These are phyloP conservation scores for Dermochelys coriacea DNA, from an alignment of 2,797 vertebrate genomes.

Conservation along the genomic window DNA sequence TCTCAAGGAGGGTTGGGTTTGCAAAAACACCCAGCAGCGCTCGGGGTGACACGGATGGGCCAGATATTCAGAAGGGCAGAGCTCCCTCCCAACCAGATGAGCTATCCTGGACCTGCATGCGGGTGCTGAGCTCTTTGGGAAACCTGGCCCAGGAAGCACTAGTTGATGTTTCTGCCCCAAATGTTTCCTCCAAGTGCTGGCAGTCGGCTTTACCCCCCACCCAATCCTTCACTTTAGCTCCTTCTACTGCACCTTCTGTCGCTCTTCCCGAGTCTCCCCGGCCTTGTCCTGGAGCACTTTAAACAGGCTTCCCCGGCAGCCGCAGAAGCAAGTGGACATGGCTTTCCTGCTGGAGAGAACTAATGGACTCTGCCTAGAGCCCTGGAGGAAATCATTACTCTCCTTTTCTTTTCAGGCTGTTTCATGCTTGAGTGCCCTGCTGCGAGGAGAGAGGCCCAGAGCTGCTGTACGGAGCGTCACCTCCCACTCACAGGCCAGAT, in stretches of 20 bases:
- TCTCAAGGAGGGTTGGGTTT: neutral
- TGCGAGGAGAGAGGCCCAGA: constrained; percentile 22
- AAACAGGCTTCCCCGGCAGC: neutral
- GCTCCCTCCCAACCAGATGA: neutral
- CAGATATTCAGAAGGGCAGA: neutral
- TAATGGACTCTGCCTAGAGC: neutral
- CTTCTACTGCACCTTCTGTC: neutral
- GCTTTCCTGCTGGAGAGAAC: neutral
- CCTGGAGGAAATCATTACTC: neutral
- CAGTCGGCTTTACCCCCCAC: neutral
- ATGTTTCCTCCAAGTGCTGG: neutral
- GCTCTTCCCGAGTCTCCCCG: neutral
- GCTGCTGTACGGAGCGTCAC: fast-evolving
- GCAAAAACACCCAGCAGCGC: neutral
- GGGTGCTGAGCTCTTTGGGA: neutral
- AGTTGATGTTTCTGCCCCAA: neutral
- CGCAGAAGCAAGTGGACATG: neutral
- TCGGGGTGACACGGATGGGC: neutral
- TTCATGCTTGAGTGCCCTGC: constrained; percentile 25
- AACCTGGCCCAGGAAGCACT: neutral
- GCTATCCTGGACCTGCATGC: neutral
- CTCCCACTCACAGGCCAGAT: neutral
- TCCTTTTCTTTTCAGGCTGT: constrained; percentile 30
- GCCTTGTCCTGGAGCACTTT: neutral
- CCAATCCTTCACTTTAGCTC: neutral